Conservation (phyloP, 2,888 invertebrate genomes). For the Listrodromus nycthemerus region DNA sequence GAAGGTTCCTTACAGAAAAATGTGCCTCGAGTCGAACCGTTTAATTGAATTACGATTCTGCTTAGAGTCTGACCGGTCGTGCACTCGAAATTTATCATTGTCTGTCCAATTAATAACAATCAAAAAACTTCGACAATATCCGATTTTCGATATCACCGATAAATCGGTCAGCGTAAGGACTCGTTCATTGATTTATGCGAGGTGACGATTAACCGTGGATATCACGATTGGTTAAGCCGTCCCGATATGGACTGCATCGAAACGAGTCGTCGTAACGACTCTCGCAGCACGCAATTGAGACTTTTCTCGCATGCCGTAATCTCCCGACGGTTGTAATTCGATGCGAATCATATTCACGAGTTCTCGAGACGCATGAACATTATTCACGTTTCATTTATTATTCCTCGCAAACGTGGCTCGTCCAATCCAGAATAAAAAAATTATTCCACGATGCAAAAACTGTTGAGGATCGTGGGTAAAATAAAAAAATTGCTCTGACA, state of each 20-base stretch:
- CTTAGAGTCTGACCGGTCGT: too few relatives aligned
- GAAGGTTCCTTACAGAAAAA: too few relatives aligned
- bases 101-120: too few relatives aligned
- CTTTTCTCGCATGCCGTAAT: background rate
- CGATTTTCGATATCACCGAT: too few relatives aligned
- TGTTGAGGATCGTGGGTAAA: constrained; percentile 55
- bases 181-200: background rate
- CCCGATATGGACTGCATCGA: background rate
- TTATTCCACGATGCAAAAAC: background rate
- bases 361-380: background rate
- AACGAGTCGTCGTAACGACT: background rate
- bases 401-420: background rate
- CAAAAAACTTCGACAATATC: too few relatives aligned
- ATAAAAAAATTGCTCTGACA: constrained; percentile 65
- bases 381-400: background rate
- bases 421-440: background rate
- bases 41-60: too few relatives aligned
- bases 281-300: background rate
- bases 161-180: background rate
- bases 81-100: too few relatives aligned
- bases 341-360: background rate
- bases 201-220: background rate
- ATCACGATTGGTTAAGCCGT: background rate
- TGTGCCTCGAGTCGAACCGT: too few relatives aligned
- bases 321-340: background rate